phyloP scores from a whole-genome alignment of 2,113 vertebrate genomes.

The Lepus americanus region DNA sequence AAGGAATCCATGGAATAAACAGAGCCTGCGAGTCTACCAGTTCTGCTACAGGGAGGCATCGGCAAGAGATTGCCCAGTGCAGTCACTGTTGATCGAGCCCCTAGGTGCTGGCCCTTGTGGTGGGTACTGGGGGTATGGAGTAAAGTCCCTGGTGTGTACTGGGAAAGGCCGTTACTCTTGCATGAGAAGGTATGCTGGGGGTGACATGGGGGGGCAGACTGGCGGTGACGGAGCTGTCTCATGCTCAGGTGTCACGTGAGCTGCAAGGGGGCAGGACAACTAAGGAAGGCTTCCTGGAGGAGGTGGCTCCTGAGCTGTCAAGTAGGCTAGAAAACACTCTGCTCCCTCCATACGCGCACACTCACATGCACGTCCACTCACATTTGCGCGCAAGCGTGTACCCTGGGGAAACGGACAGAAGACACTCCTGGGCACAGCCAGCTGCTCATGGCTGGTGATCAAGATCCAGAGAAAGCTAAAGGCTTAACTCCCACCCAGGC shows the following conservation, averaged over 20 bases:
- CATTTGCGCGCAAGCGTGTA: no score
- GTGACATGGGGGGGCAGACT: not conserved
- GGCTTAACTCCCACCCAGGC: not conserved
- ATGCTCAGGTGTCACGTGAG: not conserved
- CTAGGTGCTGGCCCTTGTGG: not conserved
- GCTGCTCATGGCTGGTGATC: not conserved
- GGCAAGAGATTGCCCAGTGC: no score
- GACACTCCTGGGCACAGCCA: not conserved
- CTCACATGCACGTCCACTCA: no score
- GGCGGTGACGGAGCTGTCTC: not conserved
- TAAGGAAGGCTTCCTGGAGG: no score
- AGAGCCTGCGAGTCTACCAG: not conserved
- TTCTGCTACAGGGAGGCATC: not conserved
- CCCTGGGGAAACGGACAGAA: not conserved
- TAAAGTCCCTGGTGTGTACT: not conserved
- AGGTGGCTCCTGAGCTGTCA: not conserved
- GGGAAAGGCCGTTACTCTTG: not conserved
- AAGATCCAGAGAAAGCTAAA: conserved; percentile 12
- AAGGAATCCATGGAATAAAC: not conserved
- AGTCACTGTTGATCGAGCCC: not conserved
- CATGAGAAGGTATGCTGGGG: not conserved
- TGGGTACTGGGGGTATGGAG: not conserved
- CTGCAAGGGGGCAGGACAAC: no score
- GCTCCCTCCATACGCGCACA: no score
- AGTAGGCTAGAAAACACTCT: not conserved